Evolutionary conservation across 2,888 invertebrate genomes (phyloP).

Genomic region (Lycia hirtaria): DNA sequence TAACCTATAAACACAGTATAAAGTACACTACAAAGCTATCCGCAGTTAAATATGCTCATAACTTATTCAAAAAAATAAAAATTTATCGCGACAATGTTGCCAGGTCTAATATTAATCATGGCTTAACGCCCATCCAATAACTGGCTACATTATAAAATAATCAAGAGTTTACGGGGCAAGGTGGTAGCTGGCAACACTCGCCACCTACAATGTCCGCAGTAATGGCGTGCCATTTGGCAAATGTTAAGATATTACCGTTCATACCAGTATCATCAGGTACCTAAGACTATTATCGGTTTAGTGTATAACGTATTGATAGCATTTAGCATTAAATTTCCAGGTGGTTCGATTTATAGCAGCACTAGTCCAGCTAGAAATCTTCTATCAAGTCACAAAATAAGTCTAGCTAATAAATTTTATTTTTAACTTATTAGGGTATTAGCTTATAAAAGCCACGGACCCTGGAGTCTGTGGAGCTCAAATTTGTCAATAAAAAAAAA

Average conservation of each 20-base stretch:
- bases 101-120: slow-evolving; percentile 21
- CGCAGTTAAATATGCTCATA: neutral
- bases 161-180: slow-evolving; percentile 46
- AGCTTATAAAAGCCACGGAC: no score
- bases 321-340: neutral
- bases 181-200: slow-evolving; percentile 32
- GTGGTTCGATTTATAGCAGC: neutral
- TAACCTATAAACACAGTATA: no score
- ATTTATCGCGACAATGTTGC: slow-evolving; percentile 12
- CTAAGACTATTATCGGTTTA: neutral
- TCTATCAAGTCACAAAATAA: no score
- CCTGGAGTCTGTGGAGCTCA: no score
- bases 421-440: no score
- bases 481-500: no score
- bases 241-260: slow-evolving; percentile 11
- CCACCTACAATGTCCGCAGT: slow-evolving; percentile 26
- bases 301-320: neutral
- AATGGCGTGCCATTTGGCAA: slow-evolving; percentile 40
- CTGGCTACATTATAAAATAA: slow-evolving; percentile 57
- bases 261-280: neutral
- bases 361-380: neutral
- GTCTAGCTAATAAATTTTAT: no score
- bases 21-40: neutral
- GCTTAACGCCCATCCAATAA: slow-evolving; percentile 43
- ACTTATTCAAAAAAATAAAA: slow-evolving; percentile 7